Evolutionary conservation across 2,888 invertebrate genomes (phyloP), one percentile per base, ranked within the genome.

Genomic region (Lymantria monacha): DNA sequence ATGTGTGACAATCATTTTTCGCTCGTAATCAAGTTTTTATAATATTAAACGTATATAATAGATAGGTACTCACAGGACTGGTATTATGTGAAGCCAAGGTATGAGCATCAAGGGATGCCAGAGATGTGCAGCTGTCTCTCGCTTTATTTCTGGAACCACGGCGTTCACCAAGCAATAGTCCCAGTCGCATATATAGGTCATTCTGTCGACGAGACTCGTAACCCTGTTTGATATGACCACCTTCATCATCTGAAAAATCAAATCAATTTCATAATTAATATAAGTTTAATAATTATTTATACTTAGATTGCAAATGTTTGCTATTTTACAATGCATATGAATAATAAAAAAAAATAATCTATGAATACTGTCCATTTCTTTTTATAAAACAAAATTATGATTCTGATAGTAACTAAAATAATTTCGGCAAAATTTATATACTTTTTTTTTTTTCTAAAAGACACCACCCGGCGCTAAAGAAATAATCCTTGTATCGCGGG

Each of bases 101-200:
- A 60, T 94, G 94, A 0, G 93, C 92, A 55, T 94, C 93, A 53
- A 93, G 89, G 42, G 93, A 93, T 11, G 93, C 93, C 49, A 93
- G 82, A 7, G 92, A 92, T 5, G 92, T 90, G 67, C 91, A 87
- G 65, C 92, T 89, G 45, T 92, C 89, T 44, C 85, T 62, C 44
- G 87, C 84, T 53, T 89, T 90, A 59, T 92, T 92, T 45, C 90
- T 71, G 14, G 85, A 76, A 31, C 93, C 84, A 11, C 94, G 92
- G 49, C 94, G 90, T 66, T 95, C 95, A 0, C 96, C 96, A 46
- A 97, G 90, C 41, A 97, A 89, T n/a, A 97, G 88, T 0, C 97
- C 97, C 38, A 97, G 90, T 14, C 97, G 92, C 93, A 95, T 95
- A 86, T 97, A 96, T 63, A 97, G 92, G 78, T 97, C 96, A 74